These are phyloP conservation scores for Epinotia bilunana DNA, from an alignment of 2,888 invertebrate species.

Conservation along the genomic window DNA sequence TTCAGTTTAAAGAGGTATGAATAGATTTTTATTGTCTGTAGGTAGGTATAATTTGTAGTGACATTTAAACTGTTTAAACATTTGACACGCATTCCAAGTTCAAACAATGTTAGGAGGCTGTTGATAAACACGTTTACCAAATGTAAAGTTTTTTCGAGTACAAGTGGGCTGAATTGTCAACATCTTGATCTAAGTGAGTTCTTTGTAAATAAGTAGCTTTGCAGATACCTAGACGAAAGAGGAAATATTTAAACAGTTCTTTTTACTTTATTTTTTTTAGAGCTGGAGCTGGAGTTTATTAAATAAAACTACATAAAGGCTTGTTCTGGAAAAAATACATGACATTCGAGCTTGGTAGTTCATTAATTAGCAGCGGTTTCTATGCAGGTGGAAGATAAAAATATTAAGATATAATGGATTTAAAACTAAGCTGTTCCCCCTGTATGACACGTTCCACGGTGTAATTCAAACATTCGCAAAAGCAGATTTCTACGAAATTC, in stretches of 20 bases:
- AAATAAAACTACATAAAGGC: slow-evolving; percentile 1
- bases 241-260: slow-evolving; percentile 27
- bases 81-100: slow-evolving; percentile 7
- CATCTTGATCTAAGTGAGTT: slow-evolving; percentile 64
- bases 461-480: background rate
- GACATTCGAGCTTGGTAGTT: slow-evolving; percentile 4
- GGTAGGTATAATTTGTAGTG: background rate
- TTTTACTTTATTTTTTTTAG: slow-evolving; percentile 6
- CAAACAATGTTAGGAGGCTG: slow-evolving; percentile 1
- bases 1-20: background rate
- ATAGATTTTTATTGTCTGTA: background rate
- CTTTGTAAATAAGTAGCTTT: slow-evolving; percentile 63
- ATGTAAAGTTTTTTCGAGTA: slow-evolving; percentile 13
- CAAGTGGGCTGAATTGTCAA: slow-evolving; percentile 29
- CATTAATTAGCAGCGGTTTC: background rate
- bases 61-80: background rate
- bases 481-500: background rate
- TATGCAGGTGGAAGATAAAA: background rate
- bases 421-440: background rate
- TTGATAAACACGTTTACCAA: slow-evolving; percentile 7
- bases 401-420: background rate
- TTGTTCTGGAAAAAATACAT: slow-evolving; percentile 2
- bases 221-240: slow-evolving; percentile 46
- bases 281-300: background rate
- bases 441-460: background rate